Conservation (phyloP, 2,797 vertebrate species). For the Xenentodon cancila region DNA sequence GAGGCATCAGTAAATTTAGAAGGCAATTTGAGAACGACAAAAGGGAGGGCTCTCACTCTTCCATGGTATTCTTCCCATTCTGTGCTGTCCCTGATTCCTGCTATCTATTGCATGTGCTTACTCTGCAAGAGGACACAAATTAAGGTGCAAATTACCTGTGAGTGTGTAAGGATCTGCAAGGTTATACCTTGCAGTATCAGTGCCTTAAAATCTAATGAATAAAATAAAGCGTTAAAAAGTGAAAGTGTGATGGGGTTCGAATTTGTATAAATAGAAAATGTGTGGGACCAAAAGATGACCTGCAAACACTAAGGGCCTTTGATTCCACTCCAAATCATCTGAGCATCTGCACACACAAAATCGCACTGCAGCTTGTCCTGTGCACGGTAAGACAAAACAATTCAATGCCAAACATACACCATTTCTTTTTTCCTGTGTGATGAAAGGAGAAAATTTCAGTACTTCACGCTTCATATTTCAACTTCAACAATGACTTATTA, state of each 20-base stretch:
- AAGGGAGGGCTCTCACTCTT: constrained; percentile 7
- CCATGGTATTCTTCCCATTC: constrained; percentile 4
- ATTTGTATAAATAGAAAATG: background rate
- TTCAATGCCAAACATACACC: no score
- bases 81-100: constrained; percentile 18
- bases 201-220: background rate
- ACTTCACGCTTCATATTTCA: no score
- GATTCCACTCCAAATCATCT: no score
- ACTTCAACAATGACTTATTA: no score
- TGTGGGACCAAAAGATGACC: no score
- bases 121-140: constrained; percentile 32
- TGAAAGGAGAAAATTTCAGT: no score
- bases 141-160: constrained; percentile 25
- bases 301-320: no score
- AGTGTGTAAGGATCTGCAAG: constrained; percentile 12
- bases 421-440: no score
- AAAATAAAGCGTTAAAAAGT: background rate
- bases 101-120: constrained; percentile 37
- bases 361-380: no score
- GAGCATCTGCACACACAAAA: no score
- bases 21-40: constrained; percentile 29
- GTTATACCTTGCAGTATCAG: background rate
- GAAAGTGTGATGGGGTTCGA: background rate
- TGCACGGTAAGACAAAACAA: no score
- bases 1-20: constrained; percentile 47